Conservation (phyloP, 1,140 invertebrate species). For the Planococcus citri region DNA sequence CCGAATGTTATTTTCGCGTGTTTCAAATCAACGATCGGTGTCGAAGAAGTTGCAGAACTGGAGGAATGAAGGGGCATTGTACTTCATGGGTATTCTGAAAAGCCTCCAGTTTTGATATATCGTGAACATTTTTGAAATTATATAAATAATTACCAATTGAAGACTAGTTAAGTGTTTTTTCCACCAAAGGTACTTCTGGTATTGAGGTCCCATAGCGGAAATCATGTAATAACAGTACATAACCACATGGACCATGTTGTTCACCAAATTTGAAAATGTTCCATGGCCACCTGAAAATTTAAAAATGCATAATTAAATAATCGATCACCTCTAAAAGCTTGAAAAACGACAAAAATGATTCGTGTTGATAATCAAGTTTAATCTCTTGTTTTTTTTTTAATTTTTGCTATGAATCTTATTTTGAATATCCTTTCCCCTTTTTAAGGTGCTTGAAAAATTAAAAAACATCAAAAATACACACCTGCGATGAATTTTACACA, state of each 20-base stretch:
- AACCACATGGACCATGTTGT: constrained; percentile 87
- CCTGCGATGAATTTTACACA: constrained; percentile 88
- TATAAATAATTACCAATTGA: constrained; percentile 62
- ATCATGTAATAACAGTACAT: constrained; percentile 92
- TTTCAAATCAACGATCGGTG: too few relatives aligned
- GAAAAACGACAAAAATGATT: neutral
- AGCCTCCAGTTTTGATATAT: too few relatives aligned
- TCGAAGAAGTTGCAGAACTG: too few relatives aligned
- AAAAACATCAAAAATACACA: too few relatives aligned
- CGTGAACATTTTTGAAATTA: too few relatives aligned
- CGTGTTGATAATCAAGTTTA: neutral
- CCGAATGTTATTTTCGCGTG: too few relatives aligned
- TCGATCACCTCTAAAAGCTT: neutral
- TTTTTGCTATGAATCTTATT: too few relatives aligned
- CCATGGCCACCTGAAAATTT: constrained; percentile 64
- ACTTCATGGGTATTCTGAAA: too few relatives aligned
- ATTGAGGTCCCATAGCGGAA: constrained; percentile 77
- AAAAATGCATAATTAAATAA: neutral
- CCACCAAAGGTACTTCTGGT: constrained; percentile 89
- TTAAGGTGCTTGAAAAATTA: too few relatives aligned
- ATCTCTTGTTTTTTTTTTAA: neutral
- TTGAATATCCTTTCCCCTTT: too few relatives aligned
- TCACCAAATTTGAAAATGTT: constrained; percentile 81
- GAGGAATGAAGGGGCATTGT: too few relatives aligned
- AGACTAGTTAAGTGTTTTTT: constrained; percentile 84